phyloP scores from a whole-genome alignment of 2,113 vertebrate genomes.

The Jacana jacana region DNA sequence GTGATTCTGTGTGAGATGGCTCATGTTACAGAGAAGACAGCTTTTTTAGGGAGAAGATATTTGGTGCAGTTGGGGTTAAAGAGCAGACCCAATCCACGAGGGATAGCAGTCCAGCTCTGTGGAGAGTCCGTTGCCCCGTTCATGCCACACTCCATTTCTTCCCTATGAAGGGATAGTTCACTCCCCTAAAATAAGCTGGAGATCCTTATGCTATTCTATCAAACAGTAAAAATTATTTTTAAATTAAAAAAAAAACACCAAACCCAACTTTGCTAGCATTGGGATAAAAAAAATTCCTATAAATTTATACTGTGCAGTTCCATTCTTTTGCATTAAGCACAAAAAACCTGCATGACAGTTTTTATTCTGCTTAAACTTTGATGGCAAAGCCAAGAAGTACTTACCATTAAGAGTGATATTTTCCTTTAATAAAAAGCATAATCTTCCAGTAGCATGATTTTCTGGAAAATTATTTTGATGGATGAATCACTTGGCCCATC shows the following conservation, averaged over 20 bases:
- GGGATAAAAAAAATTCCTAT: neutral
- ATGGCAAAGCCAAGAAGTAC: neutral
- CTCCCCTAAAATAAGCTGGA: neutral
- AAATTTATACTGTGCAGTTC: neutral
- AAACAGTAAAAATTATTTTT: neutral
- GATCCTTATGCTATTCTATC: neutral
- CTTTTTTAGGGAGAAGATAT: neutral
- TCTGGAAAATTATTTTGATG: neutral
- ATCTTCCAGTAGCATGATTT: neutral
- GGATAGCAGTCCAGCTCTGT: rapidly evolving
- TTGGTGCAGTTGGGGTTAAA: neutral
- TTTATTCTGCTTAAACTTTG: neutral
- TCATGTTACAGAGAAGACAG: neutral
- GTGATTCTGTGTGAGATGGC: neutral
- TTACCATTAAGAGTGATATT: neutral
- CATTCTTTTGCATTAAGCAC: neutral
- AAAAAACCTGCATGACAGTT: neutral
- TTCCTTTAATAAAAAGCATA: constrained; percentile 41
- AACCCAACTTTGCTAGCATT: neutral
- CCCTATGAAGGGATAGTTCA: neutral
- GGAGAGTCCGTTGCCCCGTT: neutral
- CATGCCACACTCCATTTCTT: neutral
- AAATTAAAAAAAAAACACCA: neutral
- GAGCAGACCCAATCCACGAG: neutral
- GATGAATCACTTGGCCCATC: constrained; percentile 37